These are phyloP conservation scores for Malurus melanocephalus DNA, from an alignment of 2,113 vertebrate species.

Conservation along the genomic window DNA sequence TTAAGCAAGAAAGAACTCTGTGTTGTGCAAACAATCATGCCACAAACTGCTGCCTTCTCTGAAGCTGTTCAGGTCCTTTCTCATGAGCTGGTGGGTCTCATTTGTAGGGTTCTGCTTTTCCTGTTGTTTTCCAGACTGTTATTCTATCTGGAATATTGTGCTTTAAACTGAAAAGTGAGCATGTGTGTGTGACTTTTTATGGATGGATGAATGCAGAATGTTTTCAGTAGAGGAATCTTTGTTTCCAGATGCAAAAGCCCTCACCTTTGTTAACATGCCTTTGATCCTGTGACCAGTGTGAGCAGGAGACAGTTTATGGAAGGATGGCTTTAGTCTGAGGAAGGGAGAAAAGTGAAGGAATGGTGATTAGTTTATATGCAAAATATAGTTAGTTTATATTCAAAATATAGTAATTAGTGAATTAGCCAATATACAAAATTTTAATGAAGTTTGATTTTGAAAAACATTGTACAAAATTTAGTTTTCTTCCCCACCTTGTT, in stretches of 20 bases:
- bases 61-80: neutral
- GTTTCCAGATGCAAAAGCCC: neutral
- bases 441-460: neutral
- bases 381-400: too few species aligned
- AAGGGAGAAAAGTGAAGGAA: neutral
- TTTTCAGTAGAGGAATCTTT: neutral
- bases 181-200: neutral
- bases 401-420: too few species aligned
- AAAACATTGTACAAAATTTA: neutral
- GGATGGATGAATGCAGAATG: neutral
- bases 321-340: neutral
- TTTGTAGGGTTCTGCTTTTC: neutral
- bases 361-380: neutral
- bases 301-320: neutral
- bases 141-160: neutral
- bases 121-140: neutral
- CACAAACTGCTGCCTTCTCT: neutral
- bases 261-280: rapidly evolving
- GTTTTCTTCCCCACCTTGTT: neutral
- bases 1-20: neutral
- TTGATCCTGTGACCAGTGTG: neutral
- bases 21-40: neutral
- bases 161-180: neutral
- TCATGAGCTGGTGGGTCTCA: neutral
- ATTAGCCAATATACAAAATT: neutral